Evolutionary conservation across 2,888 invertebrate genomes (phyloP).

Genomic region (Aphidius colemani): DNA sequence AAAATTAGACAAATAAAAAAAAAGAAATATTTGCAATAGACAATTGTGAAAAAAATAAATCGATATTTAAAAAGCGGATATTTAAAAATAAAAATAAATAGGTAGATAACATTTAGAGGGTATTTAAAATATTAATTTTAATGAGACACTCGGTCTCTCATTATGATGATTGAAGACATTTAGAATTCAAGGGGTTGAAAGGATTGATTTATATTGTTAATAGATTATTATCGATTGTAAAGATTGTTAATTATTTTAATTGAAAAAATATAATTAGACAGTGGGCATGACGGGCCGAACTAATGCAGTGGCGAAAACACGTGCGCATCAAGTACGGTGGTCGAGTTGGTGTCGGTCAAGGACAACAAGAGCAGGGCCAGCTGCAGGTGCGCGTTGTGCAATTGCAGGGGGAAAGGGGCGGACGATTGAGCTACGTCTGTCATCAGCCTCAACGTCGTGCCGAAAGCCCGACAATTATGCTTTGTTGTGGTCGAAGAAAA

Average conservation of each 20-base stretch:
- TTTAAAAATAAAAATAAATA: too few relatives aligned
- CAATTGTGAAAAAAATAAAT: too few relatives aligned
- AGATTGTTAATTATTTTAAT: conserved; percentile 8
- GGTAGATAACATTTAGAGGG: too few relatives aligned
- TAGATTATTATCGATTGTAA: neutral
- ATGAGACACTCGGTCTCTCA: neutral
- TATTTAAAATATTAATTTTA: neutral
- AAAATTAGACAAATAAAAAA: neutral
- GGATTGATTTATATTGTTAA: neutral
- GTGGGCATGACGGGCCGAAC: conserved; percentile 60
- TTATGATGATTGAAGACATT: neutral
- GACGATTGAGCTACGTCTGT: conserved; percentile 42
- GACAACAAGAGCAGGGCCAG: conserved; percentile 50
- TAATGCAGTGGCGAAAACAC: conserved; percentile 61
- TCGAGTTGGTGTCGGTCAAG: conserved; percentile 60
- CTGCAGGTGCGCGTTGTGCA: conserved; percentile 58
- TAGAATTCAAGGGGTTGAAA: neutral
- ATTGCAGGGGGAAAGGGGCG: conserved; percentile 49
- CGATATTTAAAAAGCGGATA: too few relatives aligned
- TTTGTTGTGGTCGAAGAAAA: conserved; percentile 95
- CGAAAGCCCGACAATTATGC: conserved; percentile 86
- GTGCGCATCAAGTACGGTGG: conserved; percentile 61
- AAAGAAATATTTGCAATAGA: neutral
- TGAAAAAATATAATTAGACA: conserved; percentile 40
- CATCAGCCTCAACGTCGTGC: conserved; percentile 61